Evolutionary conservation across 2,888 invertebrate species (phyloP).

Genomic region (Athalia rosae): DNA sequence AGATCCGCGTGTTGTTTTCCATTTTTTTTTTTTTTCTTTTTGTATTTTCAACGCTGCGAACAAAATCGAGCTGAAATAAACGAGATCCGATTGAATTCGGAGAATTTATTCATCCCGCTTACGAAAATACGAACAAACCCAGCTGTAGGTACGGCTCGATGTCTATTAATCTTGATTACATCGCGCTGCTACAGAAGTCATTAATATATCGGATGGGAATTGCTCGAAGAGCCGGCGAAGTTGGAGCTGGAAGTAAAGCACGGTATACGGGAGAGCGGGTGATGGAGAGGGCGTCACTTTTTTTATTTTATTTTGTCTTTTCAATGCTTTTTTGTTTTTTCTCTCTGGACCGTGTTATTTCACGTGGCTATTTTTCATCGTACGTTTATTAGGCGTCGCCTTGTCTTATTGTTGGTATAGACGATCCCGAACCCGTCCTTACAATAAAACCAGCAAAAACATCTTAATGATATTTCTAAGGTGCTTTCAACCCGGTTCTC

Average conservation of each 20-base stretch:
- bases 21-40: too few species aligned
- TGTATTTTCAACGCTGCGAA: too few species aligned
- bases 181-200: constrained; percentile 3
- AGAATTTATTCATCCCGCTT: too few species aligned
- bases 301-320: neutral
- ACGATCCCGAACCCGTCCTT: neutral
- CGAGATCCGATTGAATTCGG: too few species aligned
- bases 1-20: too few species aligned
- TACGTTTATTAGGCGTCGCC: constrained; percentile 27
- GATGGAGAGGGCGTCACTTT: neutral
- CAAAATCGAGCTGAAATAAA: too few species aligned
- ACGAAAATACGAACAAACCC: neutral
- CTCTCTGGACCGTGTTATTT: constrained; percentile 16
- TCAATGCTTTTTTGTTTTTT: too few species aligned
- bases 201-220: constrained; percentile 18
- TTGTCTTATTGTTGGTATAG: constrained; percentile 22
- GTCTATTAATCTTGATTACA: constrained; percentile 25
- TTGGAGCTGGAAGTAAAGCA: too few species aligned
- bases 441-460: neutral
- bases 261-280: too few species aligned
- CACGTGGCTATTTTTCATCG: constrained; percentile 19
- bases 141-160: neutral
- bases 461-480: constrained; percentile 23
- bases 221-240: neutral
- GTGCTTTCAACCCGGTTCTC: neutral